Conservation (phyloP, 2,113 vertebrate species). For the Nerophis ophidion region DNA sequence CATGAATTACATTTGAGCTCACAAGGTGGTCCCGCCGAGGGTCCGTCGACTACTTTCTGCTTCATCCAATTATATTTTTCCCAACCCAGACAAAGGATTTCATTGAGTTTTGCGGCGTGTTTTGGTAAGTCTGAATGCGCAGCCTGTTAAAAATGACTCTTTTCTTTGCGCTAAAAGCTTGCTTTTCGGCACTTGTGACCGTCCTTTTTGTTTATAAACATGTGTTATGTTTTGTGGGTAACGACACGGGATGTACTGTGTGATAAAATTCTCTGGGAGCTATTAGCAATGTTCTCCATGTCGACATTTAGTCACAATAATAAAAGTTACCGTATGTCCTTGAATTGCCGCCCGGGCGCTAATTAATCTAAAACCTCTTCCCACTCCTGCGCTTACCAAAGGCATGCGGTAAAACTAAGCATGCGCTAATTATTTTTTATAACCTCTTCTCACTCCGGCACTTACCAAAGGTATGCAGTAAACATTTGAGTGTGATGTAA, state of each 20-base stretch:
- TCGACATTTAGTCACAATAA: neutral
- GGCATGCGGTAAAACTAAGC: too few relatives aligned
- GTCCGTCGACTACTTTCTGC: neutral
- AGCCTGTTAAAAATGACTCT: slow-evolving; percentile 41
- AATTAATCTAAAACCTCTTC: too few relatives aligned
- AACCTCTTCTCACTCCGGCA: too few relatives aligned
- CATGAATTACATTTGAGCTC: neutral
- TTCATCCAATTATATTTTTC: slow-evolving; percentile 16
- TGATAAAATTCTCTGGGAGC: slow-evolving; percentile 17
- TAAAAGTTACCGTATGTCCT: too few relatives aligned
- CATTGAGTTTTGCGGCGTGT: slow-evolving; percentile 21
- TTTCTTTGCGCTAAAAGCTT: slow-evolving; percentile 10
- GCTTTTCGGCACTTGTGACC: neutral
- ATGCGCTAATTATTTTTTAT: too few relatives aligned
- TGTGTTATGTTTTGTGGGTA: slow-evolving; percentile 15
- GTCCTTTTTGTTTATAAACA: neutral
- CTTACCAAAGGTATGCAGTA: too few relatives aligned
- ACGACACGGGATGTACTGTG: slow-evolving; percentile 43
- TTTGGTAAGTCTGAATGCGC: slow-evolving; percentile 59
- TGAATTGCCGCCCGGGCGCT: too few relatives aligned
- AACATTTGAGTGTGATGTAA: too few relatives aligned
- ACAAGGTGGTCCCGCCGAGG: neutral
- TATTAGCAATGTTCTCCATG: neutral
- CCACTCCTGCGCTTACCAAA: too few relatives aligned
- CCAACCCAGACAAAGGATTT: slow-evolving; percentile 25